These are phyloP conservation scores for Helostoma temminkii DNA, from an alignment of 2,797 vertebrate genomes.

Conservation along the genomic window DNA sequence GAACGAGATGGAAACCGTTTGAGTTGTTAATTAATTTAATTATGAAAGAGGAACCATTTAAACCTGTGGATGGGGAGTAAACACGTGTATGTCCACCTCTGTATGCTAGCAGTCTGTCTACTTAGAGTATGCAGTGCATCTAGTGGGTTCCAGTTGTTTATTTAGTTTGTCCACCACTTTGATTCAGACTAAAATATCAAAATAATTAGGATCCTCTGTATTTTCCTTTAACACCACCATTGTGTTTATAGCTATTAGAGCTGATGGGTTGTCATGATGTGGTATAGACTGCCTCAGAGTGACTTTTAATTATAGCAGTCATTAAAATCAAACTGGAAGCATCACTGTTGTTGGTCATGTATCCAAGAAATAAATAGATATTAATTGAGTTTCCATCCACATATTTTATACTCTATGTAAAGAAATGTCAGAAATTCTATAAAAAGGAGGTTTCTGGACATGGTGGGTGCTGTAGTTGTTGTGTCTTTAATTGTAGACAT, in stretches of 20 bases:
- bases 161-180: too few relatives aligned
- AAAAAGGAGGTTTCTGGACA: background rate
- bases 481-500: background rate
- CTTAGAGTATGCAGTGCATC: too few relatives aligned
- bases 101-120: too few relatives aligned
- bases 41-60: slow-evolving; percentile 24
- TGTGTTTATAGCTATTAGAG: background rate
- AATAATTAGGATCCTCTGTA: too few relatives aligned
- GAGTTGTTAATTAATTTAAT: slow-evolving; percentile 36
- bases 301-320: too few relatives aligned
- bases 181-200: background rate
- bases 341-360: too few relatives aligned
- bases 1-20: slow-evolving; percentile 15
- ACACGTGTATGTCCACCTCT: slow-evolving; percentile 20
- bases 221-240: background rate
- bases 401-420: background rate
- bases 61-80: slow-evolving; percentile 30
- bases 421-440: background rate
- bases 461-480: background rate
- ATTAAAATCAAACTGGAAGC: too few relatives aligned
- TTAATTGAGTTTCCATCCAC: background rate
- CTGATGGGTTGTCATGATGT: too few relatives aligned
- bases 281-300: too few relatives aligned
- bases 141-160: too few relatives aligned
- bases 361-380: too few relatives aligned